These are phyloP conservation scores for Xenops minutus DNA, from an alignment of 2,797 vertebrate species.

Conservation along the genomic window DNA sequence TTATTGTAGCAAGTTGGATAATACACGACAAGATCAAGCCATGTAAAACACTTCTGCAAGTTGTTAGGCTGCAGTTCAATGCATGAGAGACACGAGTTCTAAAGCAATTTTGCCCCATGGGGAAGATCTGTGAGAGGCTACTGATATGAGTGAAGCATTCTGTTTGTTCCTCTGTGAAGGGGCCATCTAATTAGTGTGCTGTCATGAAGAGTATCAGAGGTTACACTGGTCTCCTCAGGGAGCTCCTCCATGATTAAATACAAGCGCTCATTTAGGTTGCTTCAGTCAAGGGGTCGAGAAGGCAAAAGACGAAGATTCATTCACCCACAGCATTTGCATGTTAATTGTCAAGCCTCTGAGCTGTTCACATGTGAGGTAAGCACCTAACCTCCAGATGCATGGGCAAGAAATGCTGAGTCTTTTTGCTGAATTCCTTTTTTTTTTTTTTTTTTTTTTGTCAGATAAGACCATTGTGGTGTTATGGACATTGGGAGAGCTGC, in stretches of 20 bases:
- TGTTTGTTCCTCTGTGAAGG: constrained; percentile 3
- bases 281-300: constrained; percentile 23
- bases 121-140: not conserved
- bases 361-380: not conserved
- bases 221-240: not conserved
- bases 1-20: not conserved
- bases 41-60: not conserved
- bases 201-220: not conserved
- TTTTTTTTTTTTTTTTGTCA: not conserved
- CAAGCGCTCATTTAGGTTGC: constrained; percentile 7
- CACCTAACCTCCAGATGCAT: not conserved
- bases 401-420: not conserved
- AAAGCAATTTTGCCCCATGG: not conserved
- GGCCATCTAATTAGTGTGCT: constrained; percentile 37
- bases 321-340: constrained; percentile 3
- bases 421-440: not conserved
- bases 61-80: not conserved
- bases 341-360: constrained; percentile 12
- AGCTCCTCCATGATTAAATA: constrained; percentile 25
- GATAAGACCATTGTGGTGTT: not conserved
- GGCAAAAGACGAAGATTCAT: constrained; percentile 12
- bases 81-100: not conserved
- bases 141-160: not conserved
- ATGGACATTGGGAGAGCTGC: not conserved
- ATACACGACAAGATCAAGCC: not conserved